These are phyloP conservation scores for Trichonephila inaurata DNA, from an alignment of 1,140 invertebrate species.

Conservation along the genomic window DNA sequence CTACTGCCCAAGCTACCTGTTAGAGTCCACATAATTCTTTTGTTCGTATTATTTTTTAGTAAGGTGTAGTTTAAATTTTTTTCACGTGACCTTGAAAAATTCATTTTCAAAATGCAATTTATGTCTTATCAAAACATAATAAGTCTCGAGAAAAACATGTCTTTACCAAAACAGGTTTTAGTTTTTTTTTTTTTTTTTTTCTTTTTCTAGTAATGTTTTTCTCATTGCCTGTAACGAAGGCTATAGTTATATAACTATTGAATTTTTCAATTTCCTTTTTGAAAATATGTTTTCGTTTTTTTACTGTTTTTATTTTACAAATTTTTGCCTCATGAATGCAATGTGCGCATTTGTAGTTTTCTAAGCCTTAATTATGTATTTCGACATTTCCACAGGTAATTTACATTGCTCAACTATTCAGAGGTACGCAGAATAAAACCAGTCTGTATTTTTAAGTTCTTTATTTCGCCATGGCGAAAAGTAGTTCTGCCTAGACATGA, in stretches of 20 bases:
- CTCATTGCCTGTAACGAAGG: not conserved
- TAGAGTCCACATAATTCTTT: not conserved
- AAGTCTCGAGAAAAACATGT: no score
- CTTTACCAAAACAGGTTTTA: not conserved
- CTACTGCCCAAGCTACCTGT: no score
- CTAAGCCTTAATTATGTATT: not conserved
- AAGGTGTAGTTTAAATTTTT: not conserved
- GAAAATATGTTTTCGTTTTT: not conserved
- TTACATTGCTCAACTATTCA: not conserved
- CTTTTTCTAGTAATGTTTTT: not conserved
- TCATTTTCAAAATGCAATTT: no score
- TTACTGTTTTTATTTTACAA: not conserved
- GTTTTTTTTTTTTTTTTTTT: not conserved
- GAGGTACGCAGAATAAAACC: not conserved
- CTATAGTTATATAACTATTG: not conserved
- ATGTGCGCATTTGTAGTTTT: not conserved
- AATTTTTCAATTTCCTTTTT: not conserved
- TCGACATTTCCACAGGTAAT: not conserved
- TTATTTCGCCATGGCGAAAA: not conserved
- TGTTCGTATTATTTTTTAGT: not conserved
- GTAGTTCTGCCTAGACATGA: not conserved
- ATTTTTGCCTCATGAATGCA: not conserved
- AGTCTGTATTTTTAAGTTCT: not conserved
- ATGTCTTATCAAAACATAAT: not conserved
- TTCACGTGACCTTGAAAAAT: no score